Evolutionary conservation across 2,797 vertebrate genomes (phyloP), one percentile per base, ranked within the genome.

Genomic region (Rousettus madagascariensis): DNA sequence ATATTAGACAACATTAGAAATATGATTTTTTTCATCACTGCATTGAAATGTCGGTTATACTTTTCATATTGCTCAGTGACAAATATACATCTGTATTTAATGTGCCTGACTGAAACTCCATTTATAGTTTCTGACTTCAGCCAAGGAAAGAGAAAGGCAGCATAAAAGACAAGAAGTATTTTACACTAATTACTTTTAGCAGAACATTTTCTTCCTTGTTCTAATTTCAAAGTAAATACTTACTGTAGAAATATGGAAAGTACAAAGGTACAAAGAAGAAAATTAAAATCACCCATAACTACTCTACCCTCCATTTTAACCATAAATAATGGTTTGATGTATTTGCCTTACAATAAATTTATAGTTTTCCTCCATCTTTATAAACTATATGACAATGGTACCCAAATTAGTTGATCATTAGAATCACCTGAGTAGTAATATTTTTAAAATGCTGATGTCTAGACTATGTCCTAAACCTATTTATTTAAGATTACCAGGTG

Each of bases 1-100:
- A 90, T 84, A 84, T 71, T 61, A 91, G 68, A 90, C 8, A 90
- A 41, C 49, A 84, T 78, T 90, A 95, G 66, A 93, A 96, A 89
- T 77, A 26, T 84, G 30, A 71, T 33, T 33, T 33, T 33, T 33
- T 33, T 33, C 33, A 33, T 33, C 33, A 33, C 33, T 43, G 59
- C 11, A 68, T 2, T 91, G 63, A 91, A 92, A 93, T 75, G 51
- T 65, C 91, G 53, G 43, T 49, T 90, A 53, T 66, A 86, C 49
- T 83, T 94, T 95, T 90, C 51, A 68, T 82, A 74, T 26, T 90
- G 38, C 43, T 90, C 65, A 89, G 43, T 78, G 65, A 69, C 24
- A 83, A 46, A 74, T 57, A 85, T 53, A 86, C 65, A 95, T 74
- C 26, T 90, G 13, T 85, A 86, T 82, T 85, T 94, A 90, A 84